Conservation (phyloP, 2,888 invertebrate species). For the Temnothorax rugatulus region DNA sequence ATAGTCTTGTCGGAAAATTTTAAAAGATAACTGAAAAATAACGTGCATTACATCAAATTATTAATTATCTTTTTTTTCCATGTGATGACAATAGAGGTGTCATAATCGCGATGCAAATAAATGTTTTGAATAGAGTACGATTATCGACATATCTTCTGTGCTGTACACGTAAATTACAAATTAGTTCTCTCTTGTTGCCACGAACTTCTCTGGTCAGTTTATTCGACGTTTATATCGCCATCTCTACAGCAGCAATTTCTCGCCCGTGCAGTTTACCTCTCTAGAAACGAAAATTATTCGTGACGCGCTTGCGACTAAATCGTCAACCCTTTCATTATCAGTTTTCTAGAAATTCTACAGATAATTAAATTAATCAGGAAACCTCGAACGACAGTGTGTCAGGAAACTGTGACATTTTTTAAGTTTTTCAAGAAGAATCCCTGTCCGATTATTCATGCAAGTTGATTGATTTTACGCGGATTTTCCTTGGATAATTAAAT, state of each 20-base stretch:
- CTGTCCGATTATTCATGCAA: not conserved
- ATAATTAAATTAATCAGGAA: conserved; percentile 17
- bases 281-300: conserved; percentile 44
- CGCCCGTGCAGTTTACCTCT: conserved; percentile 17
- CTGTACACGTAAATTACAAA: conserved; percentile 74
- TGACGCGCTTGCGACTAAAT: not conserved
- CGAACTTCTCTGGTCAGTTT: conserved; percentile 69
- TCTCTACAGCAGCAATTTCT: conserved; percentile 13
- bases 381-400: not conserved
- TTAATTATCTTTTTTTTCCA: not conserved
- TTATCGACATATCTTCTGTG: not conserved
- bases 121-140: not conserved
- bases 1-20: not conserved
- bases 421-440: conserved; percentile 2
- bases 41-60: not conserved
- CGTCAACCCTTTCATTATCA: conserved; percentile 26
- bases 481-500: not conserved
- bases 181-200: conserved; percentile 72
- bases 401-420: not conserved
- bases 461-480: not conserved
- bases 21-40: conserved; percentile 44
- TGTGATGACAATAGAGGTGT: not conserved
- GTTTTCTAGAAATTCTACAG: conserved; percentile 8
- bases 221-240: conserved; percentile 60
- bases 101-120: not conserved